Evolutionary conservation across 1,140 invertebrate species (phyloP), one percentile per base, ranked within the genome.

Genomic region (Drosophila nigrodunni): DNA sequence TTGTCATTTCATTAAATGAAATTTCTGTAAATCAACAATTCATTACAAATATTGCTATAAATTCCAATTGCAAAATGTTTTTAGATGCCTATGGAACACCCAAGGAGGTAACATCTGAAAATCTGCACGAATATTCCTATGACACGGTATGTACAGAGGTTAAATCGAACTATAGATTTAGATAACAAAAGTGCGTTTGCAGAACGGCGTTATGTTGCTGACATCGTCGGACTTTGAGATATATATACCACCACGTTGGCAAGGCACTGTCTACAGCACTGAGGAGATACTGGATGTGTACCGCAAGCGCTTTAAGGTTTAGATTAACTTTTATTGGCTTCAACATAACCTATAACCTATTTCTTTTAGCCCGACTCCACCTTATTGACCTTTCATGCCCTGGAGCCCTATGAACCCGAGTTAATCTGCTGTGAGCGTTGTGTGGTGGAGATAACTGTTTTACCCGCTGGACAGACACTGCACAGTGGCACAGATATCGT

Each of bases 201-300:
- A 78, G 83, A 79, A 86, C 13, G 79, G 54, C 9, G 72, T 71
- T 0, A 86, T 71, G 69, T 55, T 86, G 21, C 44, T 86, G 18
- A 86, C 82, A 41, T 86, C 82, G 41, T 58, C 83, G 6, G 82
- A 86, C 0, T 3, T 21, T 1, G 79, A 82, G 59, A 37, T 68
- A 0, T 82, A 46, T 21, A 41, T 86, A 9, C 82, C 82, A 0
- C 71, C 82, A 0, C 39, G 55, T 7, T 86, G 82, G 82, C 82
- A 87, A 21, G 82, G 82, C 43, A 86, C 82, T 0, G 58, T 86
- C 39, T 86, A 86, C 34, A 82, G 82, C 49, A 82, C 82, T 5
- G 79, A 76, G 10, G 69, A 73, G 0, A 0, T 86, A 5, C n/a
- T 86, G 11, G 21, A 70, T 2, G 65, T 6, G 11, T 86, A 87